Evolutionary conservation across 1,140 invertebrate species (phyloP).

Genomic region (Argopecten irradians): DNA sequence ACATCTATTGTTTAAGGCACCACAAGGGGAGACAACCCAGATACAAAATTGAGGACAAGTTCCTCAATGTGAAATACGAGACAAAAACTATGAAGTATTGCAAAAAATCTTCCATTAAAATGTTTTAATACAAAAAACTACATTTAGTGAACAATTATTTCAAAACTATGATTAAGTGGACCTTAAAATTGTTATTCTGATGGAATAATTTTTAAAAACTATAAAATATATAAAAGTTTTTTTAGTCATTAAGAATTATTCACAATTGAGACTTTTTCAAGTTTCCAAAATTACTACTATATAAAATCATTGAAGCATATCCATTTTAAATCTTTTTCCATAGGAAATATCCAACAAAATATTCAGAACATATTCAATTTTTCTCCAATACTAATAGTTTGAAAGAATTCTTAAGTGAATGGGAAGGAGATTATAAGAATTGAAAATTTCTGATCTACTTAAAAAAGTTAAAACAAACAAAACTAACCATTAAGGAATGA

Average conservation of each 20-base stretch:
- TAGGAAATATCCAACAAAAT: background rate
- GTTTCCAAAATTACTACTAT: too few species aligned
- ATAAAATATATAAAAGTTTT: too few species aligned
- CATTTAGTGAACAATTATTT: too few species aligned
- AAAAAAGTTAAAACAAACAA: background rate
- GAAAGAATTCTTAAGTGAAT: background rate
- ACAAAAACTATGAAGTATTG: background rate
- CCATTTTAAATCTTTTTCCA: background rate
- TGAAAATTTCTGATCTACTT: background rate
- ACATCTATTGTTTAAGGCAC: too few species aligned
- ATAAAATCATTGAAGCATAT: too few species aligned
- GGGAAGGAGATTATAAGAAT: background rate
- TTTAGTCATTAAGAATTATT: too few species aligned
- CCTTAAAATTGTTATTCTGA: background rate
- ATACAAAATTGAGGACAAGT: background rate
- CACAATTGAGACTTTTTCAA: too few species aligned
- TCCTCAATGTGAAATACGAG: background rate
- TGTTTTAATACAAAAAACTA: background rate
- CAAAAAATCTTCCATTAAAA: background rate
- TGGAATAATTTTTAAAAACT: too few species aligned
- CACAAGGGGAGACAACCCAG: background rate
- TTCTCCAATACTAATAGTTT: background rate
- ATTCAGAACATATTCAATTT: background rate
- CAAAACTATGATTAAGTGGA: too few species aligned
- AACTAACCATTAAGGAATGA: constrained; percentile 10